Conservation (phyloP, 2,113 vertebrate species). For the Aptenodytes patagonicus region DNA sequence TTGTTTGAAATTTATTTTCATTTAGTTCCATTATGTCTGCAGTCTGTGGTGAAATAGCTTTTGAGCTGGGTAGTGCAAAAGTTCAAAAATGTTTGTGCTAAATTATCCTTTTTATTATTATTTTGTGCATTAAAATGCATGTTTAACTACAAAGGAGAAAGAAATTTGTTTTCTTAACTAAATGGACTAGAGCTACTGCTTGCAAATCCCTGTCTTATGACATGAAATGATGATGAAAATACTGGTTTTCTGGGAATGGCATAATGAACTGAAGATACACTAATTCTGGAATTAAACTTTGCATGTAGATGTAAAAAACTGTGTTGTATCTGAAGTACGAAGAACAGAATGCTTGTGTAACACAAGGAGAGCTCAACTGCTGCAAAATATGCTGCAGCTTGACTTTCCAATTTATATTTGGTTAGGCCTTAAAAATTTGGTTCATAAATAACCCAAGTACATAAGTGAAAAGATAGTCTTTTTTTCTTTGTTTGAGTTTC, state of each 20-base stretch:
- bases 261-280: not conserved
- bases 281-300: not conserved
- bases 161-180: not conserved
- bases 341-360: not conserved
- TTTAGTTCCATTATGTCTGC: not conserved
- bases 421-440: not conserved
- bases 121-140: not conserved
- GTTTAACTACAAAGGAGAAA: not conserved
- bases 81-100: not conserved
- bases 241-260: not conserved
- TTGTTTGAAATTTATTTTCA: not conserved
- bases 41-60: not conserved
- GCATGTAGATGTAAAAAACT: conserved; percentile 6
- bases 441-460: not conserved
- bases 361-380: not conserved
- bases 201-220: not conserved
- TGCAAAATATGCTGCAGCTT: not conserved
- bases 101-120: not conserved
- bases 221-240: not conserved
- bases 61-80: not conserved
- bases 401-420: not conserved
- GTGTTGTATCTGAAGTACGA: not conserved
- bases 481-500: not conserved
- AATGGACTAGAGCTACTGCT: not conserved
- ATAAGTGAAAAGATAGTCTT: not conserved